Conservation (phyloP, 1,140 invertebrate species). For the Nixonia krombeini region DNA sequence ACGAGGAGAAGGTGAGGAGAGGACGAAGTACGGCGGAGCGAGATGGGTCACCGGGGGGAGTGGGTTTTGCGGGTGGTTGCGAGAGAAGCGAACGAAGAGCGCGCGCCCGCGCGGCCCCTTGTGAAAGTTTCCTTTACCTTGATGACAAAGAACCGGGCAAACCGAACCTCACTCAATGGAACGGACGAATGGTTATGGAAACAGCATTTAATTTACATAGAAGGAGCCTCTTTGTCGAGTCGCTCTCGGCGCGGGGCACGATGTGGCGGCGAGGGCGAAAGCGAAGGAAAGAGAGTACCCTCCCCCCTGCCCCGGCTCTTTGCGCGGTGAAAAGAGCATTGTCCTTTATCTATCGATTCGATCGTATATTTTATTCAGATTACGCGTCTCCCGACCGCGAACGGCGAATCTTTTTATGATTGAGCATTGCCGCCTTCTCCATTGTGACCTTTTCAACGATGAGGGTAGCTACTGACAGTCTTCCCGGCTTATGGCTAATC, state of each 20-base stretch:
- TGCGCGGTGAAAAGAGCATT: conserved; percentile 69
- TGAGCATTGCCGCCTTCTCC: conserved; percentile 53
- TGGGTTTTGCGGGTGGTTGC: conserved; percentile 9
- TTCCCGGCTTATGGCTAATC: conserved; percentile 3
- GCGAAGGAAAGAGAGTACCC: conserved; percentile 25
- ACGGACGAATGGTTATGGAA: conserved; percentile 73
- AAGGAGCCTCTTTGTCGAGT: conserved; percentile 70
- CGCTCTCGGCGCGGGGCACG: conserved; percentile 27
- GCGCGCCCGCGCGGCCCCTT: conserved; percentile 47
- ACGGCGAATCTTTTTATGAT: conserved; percentile 68
- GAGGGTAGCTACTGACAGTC: neutral
- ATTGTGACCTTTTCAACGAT: conserved; percentile 5
- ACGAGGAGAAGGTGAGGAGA: conserved; percentile 19
- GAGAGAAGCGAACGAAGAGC: conserved; percentile 33
- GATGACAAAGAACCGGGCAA: conserved; percentile 69
- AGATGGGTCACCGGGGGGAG: conserved; percentile 15
- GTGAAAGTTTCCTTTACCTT: conserved; percentile 70
- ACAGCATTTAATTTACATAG: conserved; percentile 73
- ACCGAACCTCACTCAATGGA: conserved; percentile 70
- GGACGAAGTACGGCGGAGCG: conserved; percentile 29
- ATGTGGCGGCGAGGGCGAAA: conserved; percentile 26
- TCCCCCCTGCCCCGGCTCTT: conserved; percentile 30
- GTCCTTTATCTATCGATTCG: conserved; percentile 72
- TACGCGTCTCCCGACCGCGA: conserved; percentile 44
- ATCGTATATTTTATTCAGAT: conserved; percentile 73